Evolutionary conservation across 2,797 vertebrate genomes (phyloP), one percentile per base, ranked within the genome.

Genomic region (Ctenopoma multispine): DNA sequence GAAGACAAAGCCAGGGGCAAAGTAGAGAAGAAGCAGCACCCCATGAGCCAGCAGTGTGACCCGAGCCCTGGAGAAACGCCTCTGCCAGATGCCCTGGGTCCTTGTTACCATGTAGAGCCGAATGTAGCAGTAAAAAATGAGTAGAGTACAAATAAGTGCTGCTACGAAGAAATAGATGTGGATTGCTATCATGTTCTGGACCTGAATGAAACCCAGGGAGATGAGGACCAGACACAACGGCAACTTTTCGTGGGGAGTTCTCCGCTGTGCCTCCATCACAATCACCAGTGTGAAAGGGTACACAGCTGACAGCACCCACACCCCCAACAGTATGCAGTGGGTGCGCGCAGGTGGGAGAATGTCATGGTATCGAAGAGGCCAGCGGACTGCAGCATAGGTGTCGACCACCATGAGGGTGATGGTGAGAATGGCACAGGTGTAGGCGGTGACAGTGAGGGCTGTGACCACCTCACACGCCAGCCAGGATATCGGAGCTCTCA

Each of bases 81-180:
- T 94, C 23, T 82, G 84, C 92, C 95, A 96, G 85, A 95, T 94
- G 17, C 95, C 94, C 3, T 95, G 94, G 14, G 85, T 93, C 83
- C 83, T 94, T 15, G 95, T 95, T 15, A 95, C 87, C 82, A 89
- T 84, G 77, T 95, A 96, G 48, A 96, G 93, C 34, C 87, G 93
- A 41, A 93, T 75, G 77, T 95, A 96, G 80, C 94, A 96, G 90
- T 92, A 95, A 14, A 89, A 66, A 60, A 96, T 95, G 50, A 96
- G 84, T 1, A 69, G 0, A 4, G 85, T 54, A 41, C 95, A 96
- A 36, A 95, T 49, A 18, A 91, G 14, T 2, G 92, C 91, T 1
- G 83, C 74, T 0, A 93, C 77, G 1, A 92, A 75, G 46, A 94
- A 92, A 77, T 90, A 93, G 49, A 90, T 43, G 46, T 94, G 72